These are phyloP conservation scores for Notechis scutatus DNA, from an alignment of 2,113 vertebrate species.

Conservation along the genomic window DNA sequence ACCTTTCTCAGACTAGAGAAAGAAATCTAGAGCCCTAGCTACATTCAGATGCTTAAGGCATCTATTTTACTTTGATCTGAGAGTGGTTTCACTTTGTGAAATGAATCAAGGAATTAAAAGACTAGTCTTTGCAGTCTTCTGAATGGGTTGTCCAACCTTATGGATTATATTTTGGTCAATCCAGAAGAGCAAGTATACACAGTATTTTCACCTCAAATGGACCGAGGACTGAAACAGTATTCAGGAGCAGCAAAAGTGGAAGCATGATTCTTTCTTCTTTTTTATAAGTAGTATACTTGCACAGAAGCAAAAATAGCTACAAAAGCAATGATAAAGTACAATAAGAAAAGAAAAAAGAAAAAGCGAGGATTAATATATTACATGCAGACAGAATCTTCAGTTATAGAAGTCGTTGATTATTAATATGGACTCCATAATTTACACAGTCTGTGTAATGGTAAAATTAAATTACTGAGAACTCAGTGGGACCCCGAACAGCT, in stretches of 20 bases:
- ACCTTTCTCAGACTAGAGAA: neutral
- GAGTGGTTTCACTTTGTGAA: neutral
- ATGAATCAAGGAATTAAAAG: neutral
- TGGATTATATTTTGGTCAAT: constrained; percentile 1
- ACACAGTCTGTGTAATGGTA: neutral
- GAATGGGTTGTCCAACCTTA: neutral
- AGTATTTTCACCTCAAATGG: constrained; percentile 3
- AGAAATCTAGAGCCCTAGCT: neutral
- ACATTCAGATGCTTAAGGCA: neutral
- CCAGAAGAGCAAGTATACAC: constrained; percentile 1
- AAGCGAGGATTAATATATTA: neutral
- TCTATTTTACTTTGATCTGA: neutral
- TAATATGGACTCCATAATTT: neutral
- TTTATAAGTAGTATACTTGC: neutral
- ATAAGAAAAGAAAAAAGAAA: neutral
- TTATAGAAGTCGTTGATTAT: neutral
- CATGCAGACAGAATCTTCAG: neutral
- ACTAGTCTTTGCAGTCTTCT: neutral
- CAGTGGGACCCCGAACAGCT: neutral
- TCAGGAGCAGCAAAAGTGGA: neutral
- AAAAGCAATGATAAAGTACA: neutral
- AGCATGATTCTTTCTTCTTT: neutral
- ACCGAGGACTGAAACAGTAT: neutral
- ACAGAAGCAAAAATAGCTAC: neutral
- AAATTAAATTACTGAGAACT: neutral